These are phyloP conservation scores for Notechis scutatus DNA, from an alignment of 2,113 vertebrate species.

Conservation along the genomic window DNA sequence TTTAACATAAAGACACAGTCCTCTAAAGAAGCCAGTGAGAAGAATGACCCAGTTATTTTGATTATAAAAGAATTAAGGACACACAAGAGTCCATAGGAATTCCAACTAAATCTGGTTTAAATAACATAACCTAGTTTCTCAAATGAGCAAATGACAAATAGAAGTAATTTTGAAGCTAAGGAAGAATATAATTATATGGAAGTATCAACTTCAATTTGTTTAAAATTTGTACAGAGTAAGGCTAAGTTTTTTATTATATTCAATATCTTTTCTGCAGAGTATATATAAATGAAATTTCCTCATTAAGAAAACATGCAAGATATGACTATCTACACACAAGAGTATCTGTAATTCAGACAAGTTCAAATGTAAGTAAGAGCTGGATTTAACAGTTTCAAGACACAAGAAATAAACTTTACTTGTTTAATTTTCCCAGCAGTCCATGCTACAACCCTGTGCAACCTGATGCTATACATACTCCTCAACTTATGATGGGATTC, in stretches of 20 bases:
- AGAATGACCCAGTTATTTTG: background rate
- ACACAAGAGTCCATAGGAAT: background rate
- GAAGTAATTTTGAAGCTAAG: background rate
- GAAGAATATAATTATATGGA: background rate
- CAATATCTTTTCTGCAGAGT: background rate
- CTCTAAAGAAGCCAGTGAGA: background rate
- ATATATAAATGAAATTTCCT: background rate
- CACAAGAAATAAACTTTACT: background rate
- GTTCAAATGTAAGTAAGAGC: background rate
- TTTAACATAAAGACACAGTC: background rate
- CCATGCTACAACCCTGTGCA: background rate
- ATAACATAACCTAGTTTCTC: background rate
- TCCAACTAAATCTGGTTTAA: background rate
- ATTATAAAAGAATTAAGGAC: background rate
- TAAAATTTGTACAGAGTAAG: background rate
- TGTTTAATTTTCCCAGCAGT: background rate
- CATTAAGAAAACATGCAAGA: slow-evolving; percentile 17
- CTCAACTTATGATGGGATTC: too few species aligned
- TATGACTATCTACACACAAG: background rate
- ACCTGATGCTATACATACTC: background rate
- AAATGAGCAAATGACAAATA: background rate
- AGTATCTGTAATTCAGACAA: background rate
- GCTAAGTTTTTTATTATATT: background rate
- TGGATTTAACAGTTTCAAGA: background rate
- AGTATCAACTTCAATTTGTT: background rate